phyloP scores from a whole-genome alignment of 1,140 invertebrate species.

The Chrysoperla carnea region DNA sequence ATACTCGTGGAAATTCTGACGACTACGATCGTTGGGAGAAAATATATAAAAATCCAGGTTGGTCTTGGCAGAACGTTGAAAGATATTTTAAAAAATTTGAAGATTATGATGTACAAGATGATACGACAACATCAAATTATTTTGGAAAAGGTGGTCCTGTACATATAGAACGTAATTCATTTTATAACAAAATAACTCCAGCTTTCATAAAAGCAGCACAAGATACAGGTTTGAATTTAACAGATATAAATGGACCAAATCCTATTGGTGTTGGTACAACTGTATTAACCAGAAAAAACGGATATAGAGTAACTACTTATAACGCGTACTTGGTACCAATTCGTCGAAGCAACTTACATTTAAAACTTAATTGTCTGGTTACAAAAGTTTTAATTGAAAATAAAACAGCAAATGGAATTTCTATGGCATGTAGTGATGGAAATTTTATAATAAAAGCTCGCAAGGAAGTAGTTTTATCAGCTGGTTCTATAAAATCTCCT shows the following conservation, averaged over 20 bases:
- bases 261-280: slow-evolving; percentile 23
- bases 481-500: slow-evolving; percentile 17
- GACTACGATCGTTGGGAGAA: too few species aligned
- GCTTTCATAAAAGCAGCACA: slow-evolving; percentile 30
- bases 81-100: slow-evolving; percentile 30
- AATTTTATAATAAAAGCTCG: slow-evolving; percentile 26
- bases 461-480: slow-evolving; percentile 45
- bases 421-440: slow-evolving; percentile 29
- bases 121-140: slow-evolving; percentile 15
- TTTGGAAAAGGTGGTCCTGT: slow-evolving; percentile 15
- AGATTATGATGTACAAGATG: slow-evolving; percentile 14
- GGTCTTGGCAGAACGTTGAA: slow-evolving; percentile 34
- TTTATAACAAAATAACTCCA: slow-evolving; percentile 13
- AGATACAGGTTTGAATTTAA: slow-evolving; percentile 28
- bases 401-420: slow-evolving; percentile 33
- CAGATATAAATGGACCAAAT: slow-evolving; percentile 29
- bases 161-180: slow-evolving; percentile 9
- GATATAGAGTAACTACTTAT: slow-evolving; percentile 29
- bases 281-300: slow-evolving; percentile 20
- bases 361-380: slow-evolving; percentile 37
- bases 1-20: too few species aligned
- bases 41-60: slow-evolving; percentile 22
- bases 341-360: slow-evolving; percentile 41
- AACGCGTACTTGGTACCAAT: slow-evolving; percentile 30
- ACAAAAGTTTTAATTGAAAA: slow-evolving; percentile 38